Conservation (phyloP, 2,113 vertebrate species). For the Meleagris gallopavo region DNA sequence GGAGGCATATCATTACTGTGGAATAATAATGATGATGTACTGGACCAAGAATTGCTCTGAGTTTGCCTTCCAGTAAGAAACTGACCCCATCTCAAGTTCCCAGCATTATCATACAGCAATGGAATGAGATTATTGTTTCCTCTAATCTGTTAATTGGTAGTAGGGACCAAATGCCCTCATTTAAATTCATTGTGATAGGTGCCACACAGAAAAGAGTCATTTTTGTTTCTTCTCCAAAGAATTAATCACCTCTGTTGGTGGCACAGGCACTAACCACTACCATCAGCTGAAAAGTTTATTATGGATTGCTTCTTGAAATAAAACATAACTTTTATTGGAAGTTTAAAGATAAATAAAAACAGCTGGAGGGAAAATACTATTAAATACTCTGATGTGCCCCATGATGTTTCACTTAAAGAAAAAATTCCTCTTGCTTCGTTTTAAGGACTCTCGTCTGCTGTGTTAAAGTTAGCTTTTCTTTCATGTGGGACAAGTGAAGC, state of each 20-base stretch:
- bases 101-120: slow-evolving; percentile 55
- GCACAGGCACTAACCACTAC: slow-evolving; percentile 76
- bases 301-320: slow-evolving; percentile 85
- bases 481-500: slow-evolving; percentile 80
- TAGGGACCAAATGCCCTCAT: background rate
- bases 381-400: slow-evolving; percentile 71
- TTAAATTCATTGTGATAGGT: slow-evolving; percentile 58
- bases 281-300: slow-evolving; percentile 88
- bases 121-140: slow-evolving; percentile 68
- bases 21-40: background rate
- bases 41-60: background rate
- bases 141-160: slow-evolving; percentile 27
- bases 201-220: slow-evolving; percentile 10
- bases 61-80: slow-evolving; percentile 57
- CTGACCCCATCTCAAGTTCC: slow-evolving; percentile 49
- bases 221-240: slow-evolving; percentile 34
- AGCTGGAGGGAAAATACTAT: slow-evolving; percentile 80
- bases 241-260: slow-evolving; percentile 76
- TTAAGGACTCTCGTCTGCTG: slow-evolving; percentile 60
- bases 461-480: slow-evolving; percentile 71
- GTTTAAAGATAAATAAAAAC: slow-evolving; percentile 86
- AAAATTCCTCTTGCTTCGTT: slow-evolving; percentile 75
- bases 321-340: slow-evolving; percentile 82
- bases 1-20: background rate
- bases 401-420: slow-evolving; percentile 76